Evolutionary conservation across 2,888 invertebrate species (phyloP).

Genomic region (Cistogaster globosa): DNA sequence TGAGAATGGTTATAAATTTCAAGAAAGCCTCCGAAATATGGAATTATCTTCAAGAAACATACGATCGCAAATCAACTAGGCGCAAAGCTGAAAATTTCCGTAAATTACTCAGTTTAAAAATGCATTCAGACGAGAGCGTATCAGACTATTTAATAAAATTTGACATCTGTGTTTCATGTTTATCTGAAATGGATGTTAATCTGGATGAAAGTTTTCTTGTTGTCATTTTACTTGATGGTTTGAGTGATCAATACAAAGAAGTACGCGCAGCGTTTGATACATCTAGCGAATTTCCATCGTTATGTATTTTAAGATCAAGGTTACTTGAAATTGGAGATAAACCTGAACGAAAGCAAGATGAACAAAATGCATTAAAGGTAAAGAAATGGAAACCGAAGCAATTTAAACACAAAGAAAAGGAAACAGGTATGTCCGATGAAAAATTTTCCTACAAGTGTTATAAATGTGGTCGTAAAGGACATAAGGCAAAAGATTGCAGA

Average conservation of each 20-base stretch:
- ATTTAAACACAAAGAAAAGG: constrained; percentile 9
- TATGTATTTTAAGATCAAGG: constrained; percentile 19
- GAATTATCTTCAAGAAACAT: constrained; percentile 40
- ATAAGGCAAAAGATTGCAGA: constrained; percentile 22
- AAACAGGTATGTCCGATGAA: constrained; percentile 8
- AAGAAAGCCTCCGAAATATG: constrained; percentile 18
- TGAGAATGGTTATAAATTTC: constrained; percentile 46
- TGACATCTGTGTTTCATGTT: constrained; percentile 33
- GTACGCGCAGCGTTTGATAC: constrained; percentile 37
- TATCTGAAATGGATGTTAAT: constrained; percentile 29
- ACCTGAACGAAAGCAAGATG: background rate
- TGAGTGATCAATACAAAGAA: constrained; percentile 25
- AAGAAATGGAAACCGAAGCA: constrained; percentile 16
- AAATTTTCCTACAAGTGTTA: background rate
- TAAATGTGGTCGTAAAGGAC: constrained; percentile 9
- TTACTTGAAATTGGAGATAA: constrained; percentile 34
- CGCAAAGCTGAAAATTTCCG: constrained; percentile 31
- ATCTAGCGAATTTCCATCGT: constrained; percentile 25
- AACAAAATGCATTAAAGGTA: constrained; percentile 23
- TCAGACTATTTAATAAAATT: constrained; percentile 28
- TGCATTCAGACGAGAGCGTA: background rate
- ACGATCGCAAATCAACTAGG: constrained; percentile 35
- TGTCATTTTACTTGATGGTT: constrained; percentile 30
- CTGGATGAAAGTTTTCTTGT: constrained; percentile 42
- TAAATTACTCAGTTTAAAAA: constrained; percentile 50